A percentile compares a stretch with the other conserved stretches of the same genome.
Conservation (phyloP, 2,113 vertebrate genomes). For the Parotia lawesii region DNA sequence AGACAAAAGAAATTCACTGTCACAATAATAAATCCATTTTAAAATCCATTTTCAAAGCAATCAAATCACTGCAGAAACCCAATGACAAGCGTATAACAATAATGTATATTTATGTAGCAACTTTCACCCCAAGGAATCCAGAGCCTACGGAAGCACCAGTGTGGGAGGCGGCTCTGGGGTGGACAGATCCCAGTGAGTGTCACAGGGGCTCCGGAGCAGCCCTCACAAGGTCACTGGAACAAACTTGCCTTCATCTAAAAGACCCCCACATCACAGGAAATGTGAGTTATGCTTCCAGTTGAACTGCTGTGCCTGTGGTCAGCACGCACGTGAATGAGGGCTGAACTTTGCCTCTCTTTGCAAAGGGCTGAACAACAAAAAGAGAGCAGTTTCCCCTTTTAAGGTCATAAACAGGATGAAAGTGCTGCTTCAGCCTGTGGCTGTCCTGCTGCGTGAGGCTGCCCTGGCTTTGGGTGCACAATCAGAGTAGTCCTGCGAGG, state of each 20-base stretch:
- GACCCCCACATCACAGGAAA: not conserved
- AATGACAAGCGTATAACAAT: not conserved
- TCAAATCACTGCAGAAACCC: not conserved
- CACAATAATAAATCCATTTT: constrained; percentile 42
- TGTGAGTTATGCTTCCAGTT: not conserved
- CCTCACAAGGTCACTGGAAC: not conserved
- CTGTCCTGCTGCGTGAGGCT: not conserved
- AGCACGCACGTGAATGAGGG: not conserved
- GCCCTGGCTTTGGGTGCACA: not conserved
- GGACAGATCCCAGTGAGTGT: not conserved
- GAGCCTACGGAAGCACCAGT: not conserved
- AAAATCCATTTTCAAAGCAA: constrained; percentile 31
- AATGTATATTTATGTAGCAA: not conserved
- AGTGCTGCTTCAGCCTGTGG: not conserved
- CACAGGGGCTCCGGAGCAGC: not conserved
- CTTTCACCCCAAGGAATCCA: not conserved
- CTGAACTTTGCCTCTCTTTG: constrained; percentile 45
- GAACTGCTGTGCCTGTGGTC: not conserved
- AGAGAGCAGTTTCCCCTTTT: constrained; percentile 20
- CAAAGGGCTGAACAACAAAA: not conserved
- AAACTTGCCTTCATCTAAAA: not conserved
- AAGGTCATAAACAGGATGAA: constrained; percentile 43
- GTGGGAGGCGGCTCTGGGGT: not conserved
- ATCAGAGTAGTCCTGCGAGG: not conserved
- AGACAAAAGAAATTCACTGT: constrained; percentile 38